phyloP scores from a whole-genome alignment of 2,797 vertebrate genomes.

The Astyanax mexicanus region DNA sequence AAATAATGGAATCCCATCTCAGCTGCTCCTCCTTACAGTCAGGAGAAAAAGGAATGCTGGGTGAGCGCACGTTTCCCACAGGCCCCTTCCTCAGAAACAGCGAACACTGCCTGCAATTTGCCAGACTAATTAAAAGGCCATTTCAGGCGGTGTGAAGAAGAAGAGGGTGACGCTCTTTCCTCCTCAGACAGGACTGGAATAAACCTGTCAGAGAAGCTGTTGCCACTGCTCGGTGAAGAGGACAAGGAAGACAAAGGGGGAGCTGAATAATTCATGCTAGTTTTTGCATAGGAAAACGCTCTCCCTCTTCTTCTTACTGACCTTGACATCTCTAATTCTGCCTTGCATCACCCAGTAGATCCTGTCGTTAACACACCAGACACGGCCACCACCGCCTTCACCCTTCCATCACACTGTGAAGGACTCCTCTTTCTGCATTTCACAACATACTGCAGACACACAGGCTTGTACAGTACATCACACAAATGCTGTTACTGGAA shows the following conservation, averaged over 20 bases:
- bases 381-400: constrained; percentile 15
- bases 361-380: constrained; percentile 45
- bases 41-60: constrained; percentile 43
- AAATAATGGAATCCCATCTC: constrained; percentile 35
- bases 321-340: constrained; percentile 52
- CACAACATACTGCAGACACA: background rate
- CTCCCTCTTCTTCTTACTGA: constrained; percentile 46
- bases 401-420: background rate
- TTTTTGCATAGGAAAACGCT: constrained; percentile 54
- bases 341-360: constrained; percentile 28
- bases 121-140: constrained; percentile 57
- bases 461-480: background rate
- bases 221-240: constrained; percentile 37
- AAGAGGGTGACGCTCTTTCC: constrained; percentile 33
- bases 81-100: constrained; percentile 41
- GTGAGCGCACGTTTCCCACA: constrained; percentile 57
- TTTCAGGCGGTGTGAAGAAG: constrained; percentile 51
- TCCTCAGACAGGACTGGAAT: constrained; percentile 58
- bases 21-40: constrained; percentile 40
- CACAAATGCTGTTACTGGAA: background rate
- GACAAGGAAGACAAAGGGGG: constrained; percentile 39
- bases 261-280: constrained; percentile 63
- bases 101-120: constrained; percentile 53
- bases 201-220: constrained; percentile 54
- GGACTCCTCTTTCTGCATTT: background rate